A percentile compares a stretch with the other conserved stretches of the same genome.
phyloP scores from a whole-genome alignment of 2,113 vertebrate genomes.

The Apus apus region DNA sequence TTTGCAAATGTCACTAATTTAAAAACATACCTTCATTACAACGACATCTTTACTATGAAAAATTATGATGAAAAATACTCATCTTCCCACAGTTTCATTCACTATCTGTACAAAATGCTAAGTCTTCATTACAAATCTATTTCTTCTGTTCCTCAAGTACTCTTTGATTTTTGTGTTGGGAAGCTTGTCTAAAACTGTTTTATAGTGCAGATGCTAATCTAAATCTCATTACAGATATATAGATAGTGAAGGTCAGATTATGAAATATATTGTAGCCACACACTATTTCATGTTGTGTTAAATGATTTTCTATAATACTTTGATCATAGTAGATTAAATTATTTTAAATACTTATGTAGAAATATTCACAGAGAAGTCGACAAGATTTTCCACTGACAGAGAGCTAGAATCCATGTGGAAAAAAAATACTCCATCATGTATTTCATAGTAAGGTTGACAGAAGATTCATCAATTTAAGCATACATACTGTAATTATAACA shows the following conservation, averaged over 20 bases:
- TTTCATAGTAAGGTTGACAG: neutral
- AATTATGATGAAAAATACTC: neutral
- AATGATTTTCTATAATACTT: neutral
- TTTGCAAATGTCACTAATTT: slow-evolving; percentile 51
- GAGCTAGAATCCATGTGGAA: neutral
- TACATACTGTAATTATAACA: neutral
- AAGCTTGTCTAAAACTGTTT: neutral
- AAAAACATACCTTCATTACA: slow-evolving; percentile 31
- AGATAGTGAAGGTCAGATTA: neutral
- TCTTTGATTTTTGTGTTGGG: neutral
- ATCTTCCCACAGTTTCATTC: neutral
- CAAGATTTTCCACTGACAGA: neutral
- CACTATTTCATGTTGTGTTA: neutral
- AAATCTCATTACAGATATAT: neutral
- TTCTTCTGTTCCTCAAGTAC: neutral
- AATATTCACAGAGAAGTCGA: neutral
- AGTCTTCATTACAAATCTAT: neutral
- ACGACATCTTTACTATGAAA: slow-evolving; percentile 34
- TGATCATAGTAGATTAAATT: neutral
- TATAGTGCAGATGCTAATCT: neutral
- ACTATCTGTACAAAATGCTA: neutral
- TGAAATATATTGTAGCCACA: neutral
- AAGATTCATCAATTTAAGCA: neutral
- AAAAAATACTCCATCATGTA: neutral
- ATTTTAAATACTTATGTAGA: neutral